Evolutionary conservation across 2,888 invertebrate species (phyloP), one percentile per base, ranked within the genome.

Genomic region (Ennomos erosarius): DNA sequence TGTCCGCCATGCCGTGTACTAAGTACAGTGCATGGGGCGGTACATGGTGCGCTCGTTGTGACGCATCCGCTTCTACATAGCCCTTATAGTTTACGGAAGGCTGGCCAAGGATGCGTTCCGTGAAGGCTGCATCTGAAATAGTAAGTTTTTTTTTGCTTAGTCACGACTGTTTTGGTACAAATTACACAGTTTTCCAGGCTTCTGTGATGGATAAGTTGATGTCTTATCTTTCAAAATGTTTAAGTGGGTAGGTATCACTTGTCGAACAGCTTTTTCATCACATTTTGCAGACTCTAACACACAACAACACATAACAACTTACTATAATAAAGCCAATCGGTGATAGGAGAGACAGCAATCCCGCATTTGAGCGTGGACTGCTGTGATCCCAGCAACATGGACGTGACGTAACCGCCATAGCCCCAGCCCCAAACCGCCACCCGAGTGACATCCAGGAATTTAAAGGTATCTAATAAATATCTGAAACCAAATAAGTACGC

Each of bases 361-460:
- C 98, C 99, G 84, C 99, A 99, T 83, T 97, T 97, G 90, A 98
- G 97, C 53, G 97, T 95, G 75, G 96, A 94, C 84, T 97, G 97
- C 81, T 97, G 97, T 50, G 96, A 95, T 40, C 98, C 98, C 53
- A 99, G 93, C 59, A 97, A 95, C 95, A 98, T 97, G 51, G 98
- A 94, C n/a, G 98, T 97, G 38, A 98, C 97, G 87, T 98, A 99
- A 9, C 98, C 99, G 9, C 98, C 99, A 87, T 98, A 99, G 11
- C 98, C 98, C 98, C 98, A 98, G 43, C 99, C 99, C 98, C 98
- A 98, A 57, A 99, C 96, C 9, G 98, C 98, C 45, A 98, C 97
- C 60, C 97, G 94, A 2, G 96, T 95, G 76, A 96, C 95, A 87
- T 98, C 98, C 78, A 98, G 94, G 89, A 95, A 98, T 79, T 95